Percentiles rank a stretch among this genome's conserved stretches.
Conservation (phyloP, 2,797 vertebrate species). For the Trematomus bernacchii region DNA sequence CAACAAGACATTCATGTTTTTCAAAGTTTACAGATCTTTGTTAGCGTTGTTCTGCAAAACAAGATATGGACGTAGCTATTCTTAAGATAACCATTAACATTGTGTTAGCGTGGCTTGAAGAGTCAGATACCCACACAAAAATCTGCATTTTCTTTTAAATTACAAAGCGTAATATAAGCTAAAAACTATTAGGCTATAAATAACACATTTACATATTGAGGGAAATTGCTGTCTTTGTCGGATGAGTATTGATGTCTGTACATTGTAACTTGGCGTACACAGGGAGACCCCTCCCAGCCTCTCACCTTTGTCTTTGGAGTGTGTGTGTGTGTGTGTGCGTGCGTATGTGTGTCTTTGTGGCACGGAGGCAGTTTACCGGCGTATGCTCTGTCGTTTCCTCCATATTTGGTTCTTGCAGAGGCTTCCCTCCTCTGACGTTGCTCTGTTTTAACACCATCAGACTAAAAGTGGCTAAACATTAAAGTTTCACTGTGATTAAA, state of each 20-base stretch:
- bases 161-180: not conserved
- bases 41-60: not conserved
- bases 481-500: conserved; percentile 8
- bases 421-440: conserved; percentile 50
- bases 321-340: no score
- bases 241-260: conserved; percentile 5
- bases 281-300: not conserved
- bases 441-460: conserved; percentile 18
- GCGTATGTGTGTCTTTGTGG: not conserved
- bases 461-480: not conserved
- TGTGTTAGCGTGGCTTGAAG: not conserved
- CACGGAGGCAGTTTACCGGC: not conserved
- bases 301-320: not conserved
- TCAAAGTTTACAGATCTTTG: not conserved
- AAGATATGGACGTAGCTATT: not conserved
- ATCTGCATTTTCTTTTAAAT: no score
- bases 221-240: not conserved
- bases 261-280: not conserved
- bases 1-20: not conserved
- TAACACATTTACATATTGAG: not conserved
- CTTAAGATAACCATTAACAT: no score
- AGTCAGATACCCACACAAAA: not conserved
- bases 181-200: not conserved
- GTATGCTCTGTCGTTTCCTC: conserved; percentile 55
- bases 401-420: conserved; percentile 75